phyloP scores from a whole-genome alignment of 1,140 invertebrate genomes.

The Drosophila gunungcola region DNA sequence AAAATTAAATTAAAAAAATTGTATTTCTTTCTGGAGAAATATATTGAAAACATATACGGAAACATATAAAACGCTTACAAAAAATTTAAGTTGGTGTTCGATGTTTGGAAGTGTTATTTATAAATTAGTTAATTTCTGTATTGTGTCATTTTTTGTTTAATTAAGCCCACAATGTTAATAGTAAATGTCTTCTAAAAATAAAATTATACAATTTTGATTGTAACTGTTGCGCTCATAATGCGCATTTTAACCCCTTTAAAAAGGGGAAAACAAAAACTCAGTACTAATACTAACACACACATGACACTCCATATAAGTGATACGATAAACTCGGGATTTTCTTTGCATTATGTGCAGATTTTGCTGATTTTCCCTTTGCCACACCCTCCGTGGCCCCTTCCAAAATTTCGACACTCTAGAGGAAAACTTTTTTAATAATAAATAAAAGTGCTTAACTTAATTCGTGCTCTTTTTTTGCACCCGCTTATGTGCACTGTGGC shows the following conservation, averaged over 20 bases:
- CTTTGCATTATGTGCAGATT: constrained; percentile 80
- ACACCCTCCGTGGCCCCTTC: constrained; percentile 12
- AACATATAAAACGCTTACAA: too few species aligned
- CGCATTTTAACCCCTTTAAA: constrained; percentile 70
- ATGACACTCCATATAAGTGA: constrained; percentile 76
- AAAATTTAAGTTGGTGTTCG: too few species aligned
- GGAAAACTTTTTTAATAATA: constrained; percentile 82
- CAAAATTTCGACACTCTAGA: constrained; percentile 7
- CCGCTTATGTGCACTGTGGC: constrained; percentile 14
- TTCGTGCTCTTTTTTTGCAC: constrained; percentile 53
- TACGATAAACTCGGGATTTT: constrained; percentile 81
- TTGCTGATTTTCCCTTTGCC: constrained; percentile 47
- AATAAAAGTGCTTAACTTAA: constrained; percentile 82
- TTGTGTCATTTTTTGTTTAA: too few species aligned
- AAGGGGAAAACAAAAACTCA: constrained; percentile 1
- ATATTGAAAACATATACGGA: too few species aligned
- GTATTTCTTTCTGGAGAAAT: too few species aligned
- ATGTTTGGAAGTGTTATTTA: too few species aligned
- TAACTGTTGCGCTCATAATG: constrained; percentile 52
- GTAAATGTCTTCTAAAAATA: too few species aligned
- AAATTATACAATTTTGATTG: background rate
- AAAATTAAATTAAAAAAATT: too few species aligned
- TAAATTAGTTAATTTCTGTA: too few species aligned
- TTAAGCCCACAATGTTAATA: too few species aligned
- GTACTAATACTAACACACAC: constrained; percentile 21